Base-by-base conservation (phyloP, 1,140 invertebrate species). In the Portunus trituberculatus region DNA sequence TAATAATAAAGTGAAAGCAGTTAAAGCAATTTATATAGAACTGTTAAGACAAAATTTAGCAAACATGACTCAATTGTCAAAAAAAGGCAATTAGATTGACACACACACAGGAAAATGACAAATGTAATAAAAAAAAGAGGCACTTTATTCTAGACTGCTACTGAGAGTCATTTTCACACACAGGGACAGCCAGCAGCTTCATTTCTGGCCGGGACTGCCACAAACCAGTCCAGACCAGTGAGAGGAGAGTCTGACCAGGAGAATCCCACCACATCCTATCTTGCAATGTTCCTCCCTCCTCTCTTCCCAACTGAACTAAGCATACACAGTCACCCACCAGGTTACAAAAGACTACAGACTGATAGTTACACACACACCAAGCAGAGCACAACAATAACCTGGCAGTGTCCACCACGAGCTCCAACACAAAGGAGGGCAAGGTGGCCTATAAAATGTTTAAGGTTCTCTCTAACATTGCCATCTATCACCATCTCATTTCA, bases 121-220 rank as follows among this genome's bases (percentile, higher is more conserved):
- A 76, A 39, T 2, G 67, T 76, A n/a, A n/a, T 20, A n/a, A 25
- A 76, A 76, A 76, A 76, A 25, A n/a, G 67, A 76, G 67, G 67
- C 67, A 76, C 67, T 76, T 76, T 76, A 76, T 76, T 76, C 67
- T 76, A 76, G 67, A 76, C 67, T n/a, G 52, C 67, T n/a, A 25
- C n/a, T n/a, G 6, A 20, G 52, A 59, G 52, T 59, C 52, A 20
- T n/a, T 76, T 76, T 76, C 67, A 76, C 67, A n/a, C 67, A 25
- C n/a, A 12, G 52, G 52, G 52, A 20, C 52, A 59, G 10, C 39
- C 39, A 39, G 52, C n/a, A 20, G 10, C 25, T 2, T 76, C 67
- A 8, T 8, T n/a, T 76, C 20, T n/a, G 20, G 12, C 67, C 1
- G 67, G 67, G 6, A n/a, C 25, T n/a, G 67, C 67, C 67, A 59